Conservation (phyloP, 2,113 vertebrate genomes). For the Aspidoscelis tigris region DNA sequence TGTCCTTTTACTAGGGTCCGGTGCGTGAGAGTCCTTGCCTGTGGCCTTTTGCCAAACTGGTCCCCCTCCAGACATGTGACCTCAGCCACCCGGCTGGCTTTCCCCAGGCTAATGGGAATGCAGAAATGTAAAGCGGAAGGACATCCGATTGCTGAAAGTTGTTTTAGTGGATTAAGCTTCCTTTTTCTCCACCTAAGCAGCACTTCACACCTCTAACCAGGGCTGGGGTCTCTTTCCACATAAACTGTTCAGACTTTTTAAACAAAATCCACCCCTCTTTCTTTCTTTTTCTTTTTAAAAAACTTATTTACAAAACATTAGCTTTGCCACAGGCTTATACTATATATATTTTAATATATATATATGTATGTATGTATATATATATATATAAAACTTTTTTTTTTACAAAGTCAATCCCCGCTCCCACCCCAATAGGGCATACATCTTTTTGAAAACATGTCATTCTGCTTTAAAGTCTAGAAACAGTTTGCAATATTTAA, state of each 20-base stretch:
- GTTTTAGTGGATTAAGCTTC: too few species aligned
- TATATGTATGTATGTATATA: not conserved
- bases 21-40: not conserved
- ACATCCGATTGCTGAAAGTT: too few species aligned
- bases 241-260: slow-evolving; percentile 89
- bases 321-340: slow-evolving; percentile 82
- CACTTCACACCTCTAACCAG: slow-evolving; percentile 70
- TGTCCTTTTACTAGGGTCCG: not conserved
- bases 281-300: slow-evolving; percentile 12
- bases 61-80: too few species aligned
- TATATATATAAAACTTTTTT: not conserved
- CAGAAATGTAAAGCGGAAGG: too few species aligned
- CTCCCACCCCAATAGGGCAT: slow-evolving; percentile 38
- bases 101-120: too few species aligned
- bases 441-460: slow-evolving; percentile 53
- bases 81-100: too few species aligned
- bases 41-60: too few species aligned
- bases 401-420: slow-evolving; percentile 32
- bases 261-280: slow-evolving; percentile 94
- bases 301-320: slow-evolving; percentile 85
- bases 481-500: not conserved
- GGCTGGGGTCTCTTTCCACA: slow-evolving; percentile 78
- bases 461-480: slow-evolving; percentile 10
- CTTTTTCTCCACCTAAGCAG: slow-evolving; percentile 45
- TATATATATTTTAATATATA: slow-evolving; percentile 44